Base-by-base conservation (phyloP, 2,888 invertebrate genomes). In the Trachelus iudaicus region DNA sequence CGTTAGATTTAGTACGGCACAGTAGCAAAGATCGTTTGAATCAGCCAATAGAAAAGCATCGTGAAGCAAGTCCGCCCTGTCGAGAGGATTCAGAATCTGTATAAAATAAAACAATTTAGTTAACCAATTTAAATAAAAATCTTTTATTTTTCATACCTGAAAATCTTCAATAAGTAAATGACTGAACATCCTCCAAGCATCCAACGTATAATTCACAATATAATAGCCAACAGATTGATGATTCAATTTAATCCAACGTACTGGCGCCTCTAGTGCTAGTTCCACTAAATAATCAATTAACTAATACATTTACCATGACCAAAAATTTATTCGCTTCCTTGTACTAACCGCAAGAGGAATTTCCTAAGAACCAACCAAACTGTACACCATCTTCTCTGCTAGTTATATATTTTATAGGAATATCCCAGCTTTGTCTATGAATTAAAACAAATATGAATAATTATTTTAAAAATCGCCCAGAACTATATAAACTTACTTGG, bases 231-330 rank as follows among this genome's bases (percentile, higher is more conserved):
- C 79, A 37, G 85, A 86, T 30, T 79, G 69, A 75, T 85, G 84
- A 81, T 86, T 86, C 34, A 86, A 75, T 75, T 86, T 86, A 34
- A 86, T 84, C 85, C 85, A 86, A 56, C 83, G 75, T 23, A 84
- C 82, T n/a, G 81, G 73, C n/a, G 76, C 79, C 34, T 81, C 81
- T 30, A 85, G 11, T 0, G 68, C 56, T 33, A 86, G 76, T 75
- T 83, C 80, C 76, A 80, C 85, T 85, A 75, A 75, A 69, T 12
- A 11, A 23, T 71, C n/a, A 11, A 30, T 33, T 40, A 12, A 37
- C 4, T n/a, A 73, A 30, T 71, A 69, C 6, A 34, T 76, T 69
- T 74, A 15, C 3, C 4, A 73, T 3, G 56, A n/a, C 4, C 9
- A 34, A 71, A 31, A 11, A 23, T 68, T 76, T 37, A 34, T 77